Conservation (phyloP, 2,797 vertebrate species). For the Protosalanx chinensis region DNA sequence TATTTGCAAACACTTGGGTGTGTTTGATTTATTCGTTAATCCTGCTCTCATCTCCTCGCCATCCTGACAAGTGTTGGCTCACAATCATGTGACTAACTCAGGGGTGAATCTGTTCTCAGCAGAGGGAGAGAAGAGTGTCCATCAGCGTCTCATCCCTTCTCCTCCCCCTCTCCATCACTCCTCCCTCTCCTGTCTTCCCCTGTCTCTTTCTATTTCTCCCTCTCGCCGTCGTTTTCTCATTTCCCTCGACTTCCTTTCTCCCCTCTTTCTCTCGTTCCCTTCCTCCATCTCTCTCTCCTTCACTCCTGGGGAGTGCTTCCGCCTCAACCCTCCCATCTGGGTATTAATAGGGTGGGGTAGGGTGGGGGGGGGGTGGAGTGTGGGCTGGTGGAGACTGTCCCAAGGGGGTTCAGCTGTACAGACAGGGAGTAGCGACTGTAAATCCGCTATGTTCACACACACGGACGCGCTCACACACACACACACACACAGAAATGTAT, state of each 20-base stretch:
- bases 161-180: neutral
- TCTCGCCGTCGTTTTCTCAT: neutral
- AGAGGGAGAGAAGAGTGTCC: constrained; percentile 46
- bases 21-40: no score
- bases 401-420: constrained; percentile 26
- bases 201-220: constrained; percentile 13
- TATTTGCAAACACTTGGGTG: no score
- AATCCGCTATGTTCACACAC: constrained; percentile 40
- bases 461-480: neutral
- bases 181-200: neutral
- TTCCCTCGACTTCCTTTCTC: neutral
- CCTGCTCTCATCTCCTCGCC: no score
- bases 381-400: constrained; percentile 34
- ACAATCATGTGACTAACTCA: constrained; percentile 67
- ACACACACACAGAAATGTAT: neutral
- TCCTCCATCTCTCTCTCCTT: constrained; percentile 7
- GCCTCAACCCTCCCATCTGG: constrained; percentile 21
- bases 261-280: constrained; percentile 2
- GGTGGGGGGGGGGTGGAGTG: constrained; percentile 5
- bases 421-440: constrained; percentile 31
- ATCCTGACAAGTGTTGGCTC: constrained; percentile 49
- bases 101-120: constrained; percentile 63
- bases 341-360: constrained; percentile 58
- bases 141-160: constrained; percentile 53
- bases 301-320: neutral